phyloP scores from a whole-genome alignment of 1,140 invertebrate species.

The Zaprionus kolodkinae region DNA sequence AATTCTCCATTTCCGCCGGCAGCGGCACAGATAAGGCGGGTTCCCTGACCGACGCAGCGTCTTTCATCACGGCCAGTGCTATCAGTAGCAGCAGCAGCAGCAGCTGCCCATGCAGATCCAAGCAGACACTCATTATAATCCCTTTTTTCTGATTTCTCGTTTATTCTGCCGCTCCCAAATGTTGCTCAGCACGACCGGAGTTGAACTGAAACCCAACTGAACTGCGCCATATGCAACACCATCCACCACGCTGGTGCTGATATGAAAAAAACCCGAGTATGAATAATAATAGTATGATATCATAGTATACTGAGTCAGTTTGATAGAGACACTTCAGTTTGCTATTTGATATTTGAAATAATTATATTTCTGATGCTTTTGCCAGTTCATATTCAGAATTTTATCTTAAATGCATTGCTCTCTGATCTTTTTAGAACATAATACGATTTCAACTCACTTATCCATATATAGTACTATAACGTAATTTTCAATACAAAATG shows the following conservation, averaged over 20 bases:
- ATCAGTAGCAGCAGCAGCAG: slow-evolving; percentile 1
- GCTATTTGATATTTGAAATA: neutral
- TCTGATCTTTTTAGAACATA: too few relatives aligned
- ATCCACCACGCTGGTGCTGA: neutral
- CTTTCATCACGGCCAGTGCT: slow-evolving; percentile 15
- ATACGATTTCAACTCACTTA: too few relatives aligned
- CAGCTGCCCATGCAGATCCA: neutral
- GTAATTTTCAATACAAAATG: too few relatives aligned
- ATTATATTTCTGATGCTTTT: too few relatives aligned
- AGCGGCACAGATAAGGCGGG: neutral
- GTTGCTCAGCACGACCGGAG: slow-evolving; percentile 16
- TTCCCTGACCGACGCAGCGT: neutral
- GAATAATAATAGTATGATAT: neutral
- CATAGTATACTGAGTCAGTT: slow-evolving; percentile 6
- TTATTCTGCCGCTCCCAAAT: neutral
- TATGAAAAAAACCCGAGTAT: slow-evolving; percentile 1
- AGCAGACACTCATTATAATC: neutral
- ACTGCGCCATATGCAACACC: neutral
- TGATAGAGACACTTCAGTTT: neutral
- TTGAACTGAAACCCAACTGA: slow-evolving; percentile 25
- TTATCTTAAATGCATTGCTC: too few relatives aligned
- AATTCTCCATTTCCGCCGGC: slow-evolving; percentile 5
- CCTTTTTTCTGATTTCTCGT: neutral
- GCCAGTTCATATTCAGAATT: too few relatives aligned
- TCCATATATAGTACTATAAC: too few relatives aligned